Base-by-base conservation (phyloP, 2,797 vertebrate genomes). In the Danio choprae region DNA sequence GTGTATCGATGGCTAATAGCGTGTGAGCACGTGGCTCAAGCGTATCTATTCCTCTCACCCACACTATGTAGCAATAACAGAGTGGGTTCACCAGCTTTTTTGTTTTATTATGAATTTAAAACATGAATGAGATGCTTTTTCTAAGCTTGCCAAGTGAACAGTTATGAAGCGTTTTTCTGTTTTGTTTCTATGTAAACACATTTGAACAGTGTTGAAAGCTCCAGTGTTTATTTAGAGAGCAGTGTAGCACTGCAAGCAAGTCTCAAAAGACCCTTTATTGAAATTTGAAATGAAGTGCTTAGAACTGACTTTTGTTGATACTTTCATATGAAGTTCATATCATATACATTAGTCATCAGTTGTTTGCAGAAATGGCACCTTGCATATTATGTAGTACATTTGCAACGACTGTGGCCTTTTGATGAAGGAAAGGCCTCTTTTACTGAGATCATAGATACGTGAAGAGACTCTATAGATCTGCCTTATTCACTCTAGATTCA, bases 171-270 rank as follows among this genome's bases (percentile, higher is more conserved):
- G 79, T 8, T 63, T 76, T 78, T 76, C 86, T 84, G 10, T 44
- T 56, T 43, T 58, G 41, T 81, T 81, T 87, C 86, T 78, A 63
- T 75, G 80, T 87, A 76, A 82, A 81, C 71, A 83, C 41, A 83
- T 80, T 67, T 87, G 88, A 91, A 90, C 89, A 91, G 92, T 92
- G 88, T 93, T 93, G 59, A 82, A 89, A 83, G 88, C 88, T 90
- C 87, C 88, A 86, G 90, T 91, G 88, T 89, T 84, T 86, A 53
- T 90, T 75, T 48, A 78, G 56, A 63, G 73, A 58, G 58, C 56
- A 18, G 69, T 51, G 78, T 65, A 55, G 56, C 56, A 70, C 40
- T 22, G 18, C 15, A 15, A 4, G 7, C 44, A 74, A n/a, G 46
- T 63, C 36, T 50, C 36, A n/a, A 41, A 79, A 71, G 46, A 55